Evolutionary conservation across 1,140 invertebrate species (phyloP).

Genomic region (Pectinophora gossypiella): DNA sequence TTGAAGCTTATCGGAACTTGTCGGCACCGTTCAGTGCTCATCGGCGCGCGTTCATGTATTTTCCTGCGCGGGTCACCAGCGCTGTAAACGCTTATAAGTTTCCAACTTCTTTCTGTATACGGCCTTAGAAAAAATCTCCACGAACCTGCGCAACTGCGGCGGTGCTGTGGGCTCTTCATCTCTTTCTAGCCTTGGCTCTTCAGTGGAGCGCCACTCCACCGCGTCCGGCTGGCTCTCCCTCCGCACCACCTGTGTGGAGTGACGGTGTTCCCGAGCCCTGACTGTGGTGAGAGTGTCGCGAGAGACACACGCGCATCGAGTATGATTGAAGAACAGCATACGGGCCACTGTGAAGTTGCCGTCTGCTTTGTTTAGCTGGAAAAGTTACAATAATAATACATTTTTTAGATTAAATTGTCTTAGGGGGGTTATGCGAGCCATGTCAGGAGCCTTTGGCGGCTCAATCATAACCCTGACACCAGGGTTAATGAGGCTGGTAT

Average conservation of each 20-base stretch:
- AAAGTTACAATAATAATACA: too few species aligned
- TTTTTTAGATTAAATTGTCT: too few species aligned
- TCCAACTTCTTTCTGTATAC: not conserved
- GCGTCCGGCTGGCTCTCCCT: conserved; percentile 24
- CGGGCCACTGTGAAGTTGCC: conserved; percentile 77
- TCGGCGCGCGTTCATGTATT: too few species aligned
- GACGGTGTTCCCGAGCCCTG: too few species aligned
- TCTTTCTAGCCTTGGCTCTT: conserved; percentile 31
- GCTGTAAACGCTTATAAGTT: not conserved
- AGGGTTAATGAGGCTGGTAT: too few species aligned
- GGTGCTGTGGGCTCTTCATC: conserved; percentile 44
- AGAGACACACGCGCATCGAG: conserved; percentile 82
- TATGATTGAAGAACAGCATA: conserved; percentile 85
- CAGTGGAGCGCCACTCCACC: conserved; percentile 24
- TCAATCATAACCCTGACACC: too few species aligned
- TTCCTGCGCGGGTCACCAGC: too few species aligned
- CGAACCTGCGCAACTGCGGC: conserved; percentile 45
- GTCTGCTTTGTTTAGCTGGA: conserved; percentile 76
- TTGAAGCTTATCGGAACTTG: too few species aligned
- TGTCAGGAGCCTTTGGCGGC: too few species aligned
- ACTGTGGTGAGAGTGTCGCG: conserved; percentile 45
- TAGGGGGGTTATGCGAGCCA: too few species aligned
- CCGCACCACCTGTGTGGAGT: conserved; percentile 20
- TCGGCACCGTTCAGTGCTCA: too few species aligned
- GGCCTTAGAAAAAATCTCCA: conserved; percentile 8